Evolutionary conservation across 2,797 vertebrate species (phyloP), one percentile per base, ranked within the genome.

Genomic region (Ciconia nigra): DNA sequence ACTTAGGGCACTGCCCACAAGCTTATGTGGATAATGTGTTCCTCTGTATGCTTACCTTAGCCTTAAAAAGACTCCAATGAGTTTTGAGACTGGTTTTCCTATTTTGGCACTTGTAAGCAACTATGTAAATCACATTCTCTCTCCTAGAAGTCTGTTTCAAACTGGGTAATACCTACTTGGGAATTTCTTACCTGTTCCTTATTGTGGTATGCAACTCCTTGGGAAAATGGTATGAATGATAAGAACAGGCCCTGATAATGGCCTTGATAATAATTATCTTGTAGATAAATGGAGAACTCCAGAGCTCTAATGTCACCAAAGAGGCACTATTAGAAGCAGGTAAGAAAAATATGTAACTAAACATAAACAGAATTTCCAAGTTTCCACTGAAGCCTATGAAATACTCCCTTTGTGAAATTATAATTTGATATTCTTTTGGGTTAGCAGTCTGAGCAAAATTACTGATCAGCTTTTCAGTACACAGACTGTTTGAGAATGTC

Each of bases 371-470:
- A n/a, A 71, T 94, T 93, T 94, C 57, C 37, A 81, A 61, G 52
- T 88, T 97, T 81, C 76, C 69, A 65, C 29, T 84, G 28, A 96
- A 96, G 91, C 77, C 87, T 87, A 78, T 87, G 51, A 97, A 96
- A 95, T 81, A 90, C 54, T 94, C 63, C 46, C 39, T 77, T 82
- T 92, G 41, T 93, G 92, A 96, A 96, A 93, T 81, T 92, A 78
- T 59, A 83, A 95, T 95, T 92, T 78, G 15, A 51, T 83, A 82
- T 87, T 93, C 79, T 96, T 96, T 96, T 74, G 31, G 80, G 79
- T 94, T 91, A 89, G 70, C 85, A 94, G 80, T 39, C 55, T 77
- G 62, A 59, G 71, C n/a, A 95, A 97, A 95, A 96, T 95, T 93
- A 73, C 84, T 47, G 72, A 89, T 86, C 79, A 71, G 62, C 51